Conservation (phyloP, 2,888 invertebrate species). For the Plebejus argus region DNA sequence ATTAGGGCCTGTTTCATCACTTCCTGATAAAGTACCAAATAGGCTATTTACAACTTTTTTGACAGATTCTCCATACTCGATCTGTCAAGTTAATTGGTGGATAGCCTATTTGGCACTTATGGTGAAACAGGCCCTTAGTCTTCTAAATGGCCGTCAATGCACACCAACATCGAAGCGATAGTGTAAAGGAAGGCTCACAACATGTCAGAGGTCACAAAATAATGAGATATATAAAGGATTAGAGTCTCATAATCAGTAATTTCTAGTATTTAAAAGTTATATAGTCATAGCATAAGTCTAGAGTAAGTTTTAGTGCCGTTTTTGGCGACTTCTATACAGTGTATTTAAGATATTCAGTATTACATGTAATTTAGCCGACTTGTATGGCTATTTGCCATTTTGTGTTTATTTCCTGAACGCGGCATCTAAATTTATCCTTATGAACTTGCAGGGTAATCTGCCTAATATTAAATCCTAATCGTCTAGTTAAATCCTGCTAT, state of each 20-base stretch:
- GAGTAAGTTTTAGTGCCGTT: slow-evolving; percentile 45
- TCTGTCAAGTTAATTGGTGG: no score
- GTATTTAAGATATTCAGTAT: slow-evolving; percentile 50
- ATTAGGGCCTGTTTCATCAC: no score
- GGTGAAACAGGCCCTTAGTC: no score
- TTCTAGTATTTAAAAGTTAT: slow-evolving; percentile 52
- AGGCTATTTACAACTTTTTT: no score
- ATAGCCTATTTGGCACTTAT: no score
- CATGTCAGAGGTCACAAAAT: slow-evolving; percentile 30
- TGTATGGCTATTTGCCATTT: not conserved
- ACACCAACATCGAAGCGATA: not conserved
- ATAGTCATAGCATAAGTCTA: slow-evolving; percentile 54
- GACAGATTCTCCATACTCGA: no score
- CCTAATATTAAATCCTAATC: slow-evolving; percentile 8
- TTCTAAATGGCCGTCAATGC: not conserved
- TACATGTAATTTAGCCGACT: slow-evolving; percentile 41
- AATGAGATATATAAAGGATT: slow-evolving; percentile 42
- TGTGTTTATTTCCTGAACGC: not conserved
- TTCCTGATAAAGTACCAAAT: no score
- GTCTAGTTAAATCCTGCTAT: slow-evolving; percentile 2
- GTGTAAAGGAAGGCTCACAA: not conserved
- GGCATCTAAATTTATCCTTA: slow-evolving; percentile 13
- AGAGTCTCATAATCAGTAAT: slow-evolving; percentile 62
- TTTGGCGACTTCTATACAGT: slow-evolving; percentile 49
- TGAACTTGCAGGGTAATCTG: slow-evolving; percentile 19